A percentile compares a stretch with the other conserved stretches of the same genome.
phyloP scores from a whole-genome alignment of 2,888 invertebrate genomes.

The Atrina japonica region DNA sequence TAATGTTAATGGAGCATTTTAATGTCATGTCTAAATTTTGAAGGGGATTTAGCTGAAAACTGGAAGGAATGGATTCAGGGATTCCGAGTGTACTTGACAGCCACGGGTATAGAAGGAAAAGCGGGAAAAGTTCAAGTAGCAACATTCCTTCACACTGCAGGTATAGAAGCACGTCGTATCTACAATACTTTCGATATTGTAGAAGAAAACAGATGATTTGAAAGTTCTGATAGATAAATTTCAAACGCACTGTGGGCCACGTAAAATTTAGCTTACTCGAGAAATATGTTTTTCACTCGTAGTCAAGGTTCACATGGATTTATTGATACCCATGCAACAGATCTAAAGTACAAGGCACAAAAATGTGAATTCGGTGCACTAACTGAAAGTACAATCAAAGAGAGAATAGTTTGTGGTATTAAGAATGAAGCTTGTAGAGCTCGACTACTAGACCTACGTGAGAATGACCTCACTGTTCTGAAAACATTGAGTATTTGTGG shows the following conservation, averaged over 20 bases:
- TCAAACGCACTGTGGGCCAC: slow-evolving; percentile 32
- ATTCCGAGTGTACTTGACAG: slow-evolving; percentile 21
- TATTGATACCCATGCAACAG: too few species aligned
- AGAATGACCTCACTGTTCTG: too few species aligned
- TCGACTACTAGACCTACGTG: too few species aligned
- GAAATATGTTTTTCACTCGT: slow-evolving; percentile 31
- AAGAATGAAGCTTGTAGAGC: too few species aligned
- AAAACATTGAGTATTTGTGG: too few species aligned
- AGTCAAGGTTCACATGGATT: too few species aligned
- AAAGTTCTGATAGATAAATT: slow-evolving; percentile 19
- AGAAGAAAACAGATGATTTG: slow-evolving; percentile 1
- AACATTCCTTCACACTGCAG: slow-evolving; percentile 30
- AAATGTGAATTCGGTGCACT: too few species aligned
- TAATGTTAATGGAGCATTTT: too few species aligned
- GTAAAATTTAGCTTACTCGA: slow-evolving; percentile 33
- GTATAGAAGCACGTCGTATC: slow-evolving; percentile 19
- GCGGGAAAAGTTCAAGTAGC: slow-evolving; percentile 29
- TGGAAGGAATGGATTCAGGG: slow-evolving; percentile 34
- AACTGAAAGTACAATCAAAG: too few species aligned
- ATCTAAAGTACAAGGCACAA: too few species aligned
- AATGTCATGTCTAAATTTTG: too few species aligned
- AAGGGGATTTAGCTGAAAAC: slow-evolving; percentile 30
- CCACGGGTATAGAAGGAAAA: slow-evolving; percentile 34
- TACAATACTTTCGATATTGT: slow-evolving; percentile 32
- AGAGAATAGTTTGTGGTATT: too few species aligned